phyloP scores from a whole-genome alignment of 2,113 vertebrate species.

The Trematocara macrostoma region DNA sequence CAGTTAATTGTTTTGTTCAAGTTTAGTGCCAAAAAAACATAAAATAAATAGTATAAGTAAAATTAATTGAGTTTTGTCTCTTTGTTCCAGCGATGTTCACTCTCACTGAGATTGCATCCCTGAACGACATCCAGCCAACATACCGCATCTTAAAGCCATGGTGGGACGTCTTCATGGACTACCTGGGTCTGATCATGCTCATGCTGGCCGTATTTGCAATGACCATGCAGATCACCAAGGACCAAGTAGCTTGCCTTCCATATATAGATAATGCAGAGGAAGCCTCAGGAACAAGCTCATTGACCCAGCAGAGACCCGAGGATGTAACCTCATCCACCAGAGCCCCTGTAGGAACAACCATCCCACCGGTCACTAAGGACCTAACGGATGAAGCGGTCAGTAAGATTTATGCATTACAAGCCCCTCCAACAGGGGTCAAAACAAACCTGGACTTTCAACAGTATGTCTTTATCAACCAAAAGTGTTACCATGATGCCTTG shows the following conservation, averaged over 20 bases:
- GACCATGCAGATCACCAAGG: slow-evolving; percentile 98
- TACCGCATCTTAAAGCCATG: slow-evolving; percentile 98
- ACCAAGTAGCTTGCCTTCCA: slow-evolving; percentile 95
- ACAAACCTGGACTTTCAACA: slow-evolving; percentile 97
- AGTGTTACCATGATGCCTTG: slow-evolving; percentile 95
- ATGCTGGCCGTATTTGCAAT: slow-evolving; percentile 97
- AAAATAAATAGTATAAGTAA: not conserved
- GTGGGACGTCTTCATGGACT: slow-evolving; percentile 99
- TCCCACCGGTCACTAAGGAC: slow-evolving; percentile 50
- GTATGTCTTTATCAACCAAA: slow-evolving; percentile 97
- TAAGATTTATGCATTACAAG: slow-evolving; percentile 45
- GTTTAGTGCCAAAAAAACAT: fast-evolving
- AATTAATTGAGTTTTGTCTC: slow-evolving; percentile 21
- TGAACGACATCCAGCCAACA: slow-evolving; percentile 95
- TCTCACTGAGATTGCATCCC: slow-evolving; percentile 93
- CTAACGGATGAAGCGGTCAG: slow-evolving; percentile 33
- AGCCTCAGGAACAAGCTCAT: not conserved
- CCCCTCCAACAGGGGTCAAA: slow-evolving; percentile 77
- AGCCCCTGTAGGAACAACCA: not conserved
- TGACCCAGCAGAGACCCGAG: not conserved
- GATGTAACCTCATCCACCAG: not conserved
- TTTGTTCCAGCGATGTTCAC: slow-evolving; percentile 93
- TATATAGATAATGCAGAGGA: slow-evolving; percentile 69
- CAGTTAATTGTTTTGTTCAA: not conserved
- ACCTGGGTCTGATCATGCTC: slow-evolving; percentile 92